These are phyloP conservation scores for Leiothrix lutea DNA, from an alignment of 2,113 vertebrate genomes.

Conservation along the genomic window DNA sequence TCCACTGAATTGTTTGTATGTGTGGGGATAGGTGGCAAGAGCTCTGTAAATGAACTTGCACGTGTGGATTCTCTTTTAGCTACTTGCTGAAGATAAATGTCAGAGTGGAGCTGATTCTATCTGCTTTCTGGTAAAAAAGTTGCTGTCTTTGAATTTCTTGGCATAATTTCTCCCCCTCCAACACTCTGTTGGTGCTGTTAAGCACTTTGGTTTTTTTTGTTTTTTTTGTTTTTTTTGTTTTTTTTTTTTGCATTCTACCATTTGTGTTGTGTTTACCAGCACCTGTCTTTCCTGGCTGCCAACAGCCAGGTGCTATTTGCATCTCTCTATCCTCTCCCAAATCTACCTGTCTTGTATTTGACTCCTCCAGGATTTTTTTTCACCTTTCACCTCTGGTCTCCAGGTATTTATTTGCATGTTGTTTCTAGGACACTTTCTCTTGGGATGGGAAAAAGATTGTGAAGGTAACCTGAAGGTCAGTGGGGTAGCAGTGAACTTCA, in stretches of 20 bases:
- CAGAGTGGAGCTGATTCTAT: neutral
- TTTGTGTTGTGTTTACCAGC: neutral
- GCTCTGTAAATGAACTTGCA: neutral
- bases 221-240: neutral
- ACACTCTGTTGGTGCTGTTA: rapidly evolving
- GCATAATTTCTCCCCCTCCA: rapidly evolving
- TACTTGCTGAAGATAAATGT: neutral
- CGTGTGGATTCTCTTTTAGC: neutral
- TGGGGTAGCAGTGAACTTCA: slow-evolving; percentile 40
- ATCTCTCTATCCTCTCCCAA: neutral
- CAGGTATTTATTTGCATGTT: neutral
- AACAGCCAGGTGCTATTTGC: neutral
- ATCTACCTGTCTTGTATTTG: neutral
- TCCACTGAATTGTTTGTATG: neutral
- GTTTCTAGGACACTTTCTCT: neutral
- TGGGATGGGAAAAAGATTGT: neutral
- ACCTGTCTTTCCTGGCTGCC: neutral
- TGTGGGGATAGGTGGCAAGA: neutral
- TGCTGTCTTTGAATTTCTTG: neutral
- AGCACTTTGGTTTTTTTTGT: neutral
- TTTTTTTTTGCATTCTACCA: neutral
- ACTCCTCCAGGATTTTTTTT: neutral
- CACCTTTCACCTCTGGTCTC: neutral
- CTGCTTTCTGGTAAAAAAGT: neutral
- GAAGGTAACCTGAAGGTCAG: neutral